phyloP scores from a whole-genome alignment of 2,888 invertebrate species.

The Lepas anatifera region DNA sequence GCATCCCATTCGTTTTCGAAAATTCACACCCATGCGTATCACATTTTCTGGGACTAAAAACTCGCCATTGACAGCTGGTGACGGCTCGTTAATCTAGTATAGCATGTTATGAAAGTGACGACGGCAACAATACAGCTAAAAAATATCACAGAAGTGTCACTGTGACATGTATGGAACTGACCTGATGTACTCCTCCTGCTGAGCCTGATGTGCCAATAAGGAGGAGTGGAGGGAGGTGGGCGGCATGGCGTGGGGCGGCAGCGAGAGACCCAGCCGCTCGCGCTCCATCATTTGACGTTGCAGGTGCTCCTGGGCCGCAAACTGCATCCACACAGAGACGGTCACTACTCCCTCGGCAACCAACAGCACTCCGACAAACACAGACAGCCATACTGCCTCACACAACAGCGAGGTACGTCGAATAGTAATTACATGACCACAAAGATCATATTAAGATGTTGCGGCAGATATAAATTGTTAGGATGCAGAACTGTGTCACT shows the following conservation, averaged over 20 bases:
- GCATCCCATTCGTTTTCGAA: no score
- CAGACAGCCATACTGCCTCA: no score
- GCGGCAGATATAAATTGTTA: no score
- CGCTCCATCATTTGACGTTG: constrained; percentile 73
- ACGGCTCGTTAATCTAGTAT: not conserved
- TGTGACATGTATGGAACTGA: not conserved
- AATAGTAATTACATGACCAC: no score
- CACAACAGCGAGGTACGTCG: no score
- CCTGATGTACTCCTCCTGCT: constrained; percentile 34
- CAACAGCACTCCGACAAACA: no score
- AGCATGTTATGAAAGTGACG: not conserved
- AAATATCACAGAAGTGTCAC: no score
- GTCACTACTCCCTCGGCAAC: no score
- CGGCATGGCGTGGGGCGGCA: not conserved
- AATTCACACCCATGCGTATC: not conserved
- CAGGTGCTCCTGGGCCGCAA: constrained; percentile 61
- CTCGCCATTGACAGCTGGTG: not conserved
- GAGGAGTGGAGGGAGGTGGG: constrained; percentile 39
- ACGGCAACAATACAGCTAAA: no score
- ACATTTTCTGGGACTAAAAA: not conserved
- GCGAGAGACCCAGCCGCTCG: not conserved
- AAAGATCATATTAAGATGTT: no score
- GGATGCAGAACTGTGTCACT: no score
- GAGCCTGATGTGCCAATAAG: constrained; percentile 50
- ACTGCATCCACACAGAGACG: no score